phyloP scores from a whole-genome alignment of 2,797 vertebrate species.

The Philypnodon macrostomus region DNA sequence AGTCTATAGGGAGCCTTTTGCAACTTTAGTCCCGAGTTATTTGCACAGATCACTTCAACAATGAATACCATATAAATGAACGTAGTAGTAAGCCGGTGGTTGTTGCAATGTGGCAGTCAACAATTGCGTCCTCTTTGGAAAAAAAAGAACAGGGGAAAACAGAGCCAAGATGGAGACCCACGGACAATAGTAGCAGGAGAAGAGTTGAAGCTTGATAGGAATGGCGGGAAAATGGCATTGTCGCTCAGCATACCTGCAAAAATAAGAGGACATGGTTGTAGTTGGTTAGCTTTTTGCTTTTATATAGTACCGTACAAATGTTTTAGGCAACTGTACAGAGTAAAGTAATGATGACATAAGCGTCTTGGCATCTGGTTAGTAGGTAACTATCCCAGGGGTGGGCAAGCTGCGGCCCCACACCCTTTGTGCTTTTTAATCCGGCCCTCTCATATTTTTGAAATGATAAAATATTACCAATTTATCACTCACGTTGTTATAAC shows the following conservation, averaged over 20 bases:
- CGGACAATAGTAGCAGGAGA: conserved; percentile 27
- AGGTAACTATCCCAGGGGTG: too few relatives aligned
- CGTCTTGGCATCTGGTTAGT: too few relatives aligned
- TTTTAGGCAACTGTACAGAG: too few relatives aligned
- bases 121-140: conserved; percentile 11
- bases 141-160: conserved; percentile 1
- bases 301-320: too few relatives aligned
- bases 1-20: conserved; percentile 30
- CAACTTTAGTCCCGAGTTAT: conserved; percentile 31
- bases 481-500: too few relatives aligned
- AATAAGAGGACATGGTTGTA: neutral
- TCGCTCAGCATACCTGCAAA: conserved; percentile 76
- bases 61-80: conserved; percentile 38
- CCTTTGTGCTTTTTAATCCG: too few relatives aligned
- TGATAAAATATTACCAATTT: too few relatives aligned
- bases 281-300: neutral
- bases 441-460: too few relatives aligned
- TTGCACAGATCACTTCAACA: conserved; percentile 38
- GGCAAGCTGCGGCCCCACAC: too few relatives aligned
- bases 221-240: neutral
- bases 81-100: conserved; percentile 4
- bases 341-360: too few relatives aligned
- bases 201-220: conserved; percentile 22
- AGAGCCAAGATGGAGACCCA: conserved; percentile 32
- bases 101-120: conserved; percentile 6